Percentiles rank a stretch among this genome's conserved stretches.
Conservation (phyloP, 2,888 invertebrate genomes). For the Endotricha flammealis region DNA sequence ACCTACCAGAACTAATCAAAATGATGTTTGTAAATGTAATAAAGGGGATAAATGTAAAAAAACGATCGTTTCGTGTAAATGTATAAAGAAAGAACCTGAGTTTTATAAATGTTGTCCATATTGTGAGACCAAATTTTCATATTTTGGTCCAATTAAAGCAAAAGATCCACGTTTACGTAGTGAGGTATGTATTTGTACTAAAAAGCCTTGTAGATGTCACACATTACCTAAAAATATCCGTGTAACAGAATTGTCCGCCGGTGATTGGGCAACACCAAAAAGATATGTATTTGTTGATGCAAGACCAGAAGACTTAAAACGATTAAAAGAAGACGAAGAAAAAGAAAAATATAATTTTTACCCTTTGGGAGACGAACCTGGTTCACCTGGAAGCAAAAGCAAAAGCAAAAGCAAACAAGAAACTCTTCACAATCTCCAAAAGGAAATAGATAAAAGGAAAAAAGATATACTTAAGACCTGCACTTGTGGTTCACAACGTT, state of each 20-base stretch:
- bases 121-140: too few relatives aligned
- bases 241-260: background rate
- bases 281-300: conserved; percentile 3
- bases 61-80: too few relatives aligned
- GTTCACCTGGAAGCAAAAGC: too few relatives aligned
- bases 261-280: conserved; percentile 3
- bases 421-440: too few relatives aligned
- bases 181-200: conserved; percentile 1
- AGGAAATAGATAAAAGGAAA: conserved; percentile 11
- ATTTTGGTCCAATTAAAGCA: too few relatives aligned
- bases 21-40: background rate
- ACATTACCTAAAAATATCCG: conserved; percentile 11
- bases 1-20: too few relatives aligned
- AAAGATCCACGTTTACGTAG: too few relatives aligned
- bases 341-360: too few relatives aligned
- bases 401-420: too few relatives aligned
- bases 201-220: conserved; percentile 2
- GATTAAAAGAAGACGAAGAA: conserved; percentile 13
- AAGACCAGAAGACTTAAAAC: background rate
- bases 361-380: too few relatives aligned
- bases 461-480: background rate
- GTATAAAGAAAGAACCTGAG: background rate
- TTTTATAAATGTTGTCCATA: too few relatives aligned
- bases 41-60: conserved; percentile 1
- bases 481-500: background rate